Conservation (phyloP, 1,140 invertebrate species). For the Cylas formicarius region DNA sequence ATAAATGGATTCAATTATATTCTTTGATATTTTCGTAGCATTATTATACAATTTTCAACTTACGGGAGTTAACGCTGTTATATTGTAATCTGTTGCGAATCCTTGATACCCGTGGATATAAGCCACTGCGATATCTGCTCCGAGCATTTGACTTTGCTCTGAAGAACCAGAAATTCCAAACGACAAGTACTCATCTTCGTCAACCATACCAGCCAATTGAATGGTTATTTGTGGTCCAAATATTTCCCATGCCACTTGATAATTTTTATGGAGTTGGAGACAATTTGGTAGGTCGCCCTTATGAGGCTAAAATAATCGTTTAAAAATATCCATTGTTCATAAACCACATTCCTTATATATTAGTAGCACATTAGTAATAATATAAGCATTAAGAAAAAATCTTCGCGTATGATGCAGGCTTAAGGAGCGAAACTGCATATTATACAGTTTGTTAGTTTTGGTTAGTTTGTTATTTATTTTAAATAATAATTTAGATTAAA, state of each 20-base stretch:
- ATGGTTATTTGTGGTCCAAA: constrained; percentile 84
- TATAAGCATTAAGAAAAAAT: neutral
- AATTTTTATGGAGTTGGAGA: constrained; percentile 72
- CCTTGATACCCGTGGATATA: constrained; percentile 66
- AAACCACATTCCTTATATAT: neutral
- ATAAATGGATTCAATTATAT: neutral
- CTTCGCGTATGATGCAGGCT: neutral
- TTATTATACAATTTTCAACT: constrained; percentile 29
- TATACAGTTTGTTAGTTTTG: too few relatives aligned
- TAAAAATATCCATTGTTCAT: constrained; percentile 2
- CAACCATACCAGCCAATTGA: constrained; percentile 72
- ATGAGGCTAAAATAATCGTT: constrained; percentile 44
- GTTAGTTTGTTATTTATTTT: neutral
- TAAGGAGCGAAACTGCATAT: neutral
- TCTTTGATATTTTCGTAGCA: neutral
- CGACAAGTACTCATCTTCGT: constrained; percentile 74
- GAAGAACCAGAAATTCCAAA: constrained; percentile 77
- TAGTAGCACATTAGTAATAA: neutral
- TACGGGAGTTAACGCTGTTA: constrained; percentile 75
- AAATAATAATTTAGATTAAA: neutral
- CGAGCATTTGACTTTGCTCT: constrained; percentile 70
- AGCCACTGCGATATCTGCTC: constrained; percentile 73
- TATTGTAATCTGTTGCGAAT: constrained; percentile 74
- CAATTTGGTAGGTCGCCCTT: constrained; percentile 70
- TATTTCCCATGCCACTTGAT: constrained; percentile 83